Evolutionary conservation across 2,113 vertebrate species (phyloP), one percentile per base, ranked within the genome.

Genomic region (Centropus unirufus): DNA sequence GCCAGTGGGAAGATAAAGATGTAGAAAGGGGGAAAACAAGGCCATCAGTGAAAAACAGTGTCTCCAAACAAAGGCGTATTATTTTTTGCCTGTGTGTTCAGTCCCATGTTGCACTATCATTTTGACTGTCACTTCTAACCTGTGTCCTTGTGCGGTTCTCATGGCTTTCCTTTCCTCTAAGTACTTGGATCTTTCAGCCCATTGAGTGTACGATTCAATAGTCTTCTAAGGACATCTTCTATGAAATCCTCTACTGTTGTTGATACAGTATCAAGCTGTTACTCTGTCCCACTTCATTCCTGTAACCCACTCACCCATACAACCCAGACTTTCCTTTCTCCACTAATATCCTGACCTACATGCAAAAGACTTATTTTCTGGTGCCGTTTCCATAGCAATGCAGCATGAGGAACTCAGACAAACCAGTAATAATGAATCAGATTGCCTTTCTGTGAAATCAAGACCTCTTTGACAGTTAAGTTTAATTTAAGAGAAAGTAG

Each of bases 381-480:
- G 57, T 72, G 59, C 79, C 1, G 88, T 97, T 97, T 92, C 93
- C 91, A 97, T 97, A 96, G 95, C 84, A 87, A 93, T 97, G 57
- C 46, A 86, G 79, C 87, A 67, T 32, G 44, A 68, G 75, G 80
- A 95, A 74, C 1, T 12, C 77, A 79, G 84, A 58, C 42, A 91
- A 86, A 59, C 67, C 47, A 67, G 64, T 55, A 69, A 73, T 83
- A 92, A 83, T 8, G n/a, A 89, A 88, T 12, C 5, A 47, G 55
- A 69, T 75, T 75, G 59, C 44, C 29, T 18, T 64, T 63, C 75
- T 66, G 73, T 74, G 76, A 89, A 93, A 90, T 77, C 68, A 46
- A 78, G 86, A 75, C 66, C 40, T 87, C 62, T 90, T 75, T 83
- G 68, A 89, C 83, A 86, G 58, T 87, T 74, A 64, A 61, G 40